A percentile compares a stretch with the other conserved stretches of the same genome.
phyloP scores from a whole-genome alignment of 2,113 vertebrate species.

The Sarotherodon lohbergeri region DNA sequence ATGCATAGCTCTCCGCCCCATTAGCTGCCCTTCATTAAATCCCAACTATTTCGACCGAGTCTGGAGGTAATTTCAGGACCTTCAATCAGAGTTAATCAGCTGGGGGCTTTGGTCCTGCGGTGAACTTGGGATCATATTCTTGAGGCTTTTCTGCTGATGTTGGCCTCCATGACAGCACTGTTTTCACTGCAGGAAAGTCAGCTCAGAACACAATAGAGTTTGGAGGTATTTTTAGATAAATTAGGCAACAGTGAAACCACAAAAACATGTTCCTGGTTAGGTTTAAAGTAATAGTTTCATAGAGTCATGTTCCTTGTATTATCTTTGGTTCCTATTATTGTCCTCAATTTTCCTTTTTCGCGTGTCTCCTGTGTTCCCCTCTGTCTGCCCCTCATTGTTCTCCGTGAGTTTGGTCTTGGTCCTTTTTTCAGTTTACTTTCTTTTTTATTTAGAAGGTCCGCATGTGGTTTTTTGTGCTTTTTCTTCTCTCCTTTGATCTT shows the following conservation, averaged over 20 bases:
- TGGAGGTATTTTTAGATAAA: not conserved
- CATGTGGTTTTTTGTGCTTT: not conserved
- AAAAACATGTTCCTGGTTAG: not conserved
- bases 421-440: not conserved
- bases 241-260: not conserved
- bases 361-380: not conserved
- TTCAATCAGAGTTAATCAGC: slow-evolving; percentile 23
- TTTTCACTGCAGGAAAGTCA: not conserved
- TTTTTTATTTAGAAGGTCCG: not conserved
- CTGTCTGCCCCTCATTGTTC: not conserved
- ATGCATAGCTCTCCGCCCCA: slow-evolving; percentile 37
- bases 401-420: not conserved
- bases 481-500: not conserved
- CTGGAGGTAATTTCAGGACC: slow-evolving; percentile 44
- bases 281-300: accelerated
- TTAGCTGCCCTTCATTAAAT: slow-evolving; percentile 46
- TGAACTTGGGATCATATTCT: not conserved
- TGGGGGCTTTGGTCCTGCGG: not conserved
- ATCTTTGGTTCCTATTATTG: not conserved
- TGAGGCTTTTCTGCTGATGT: not conserved
- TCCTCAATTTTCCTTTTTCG: not conserved
- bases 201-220: not conserved
- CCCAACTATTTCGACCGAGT: slow-evolving; percentile 27
- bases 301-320: not conserved
- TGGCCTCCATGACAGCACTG: not conserved